phyloP scores from a whole-genome alignment of 2,113 vertebrate species.

The Datnioides undecimradiatus region DNA sequence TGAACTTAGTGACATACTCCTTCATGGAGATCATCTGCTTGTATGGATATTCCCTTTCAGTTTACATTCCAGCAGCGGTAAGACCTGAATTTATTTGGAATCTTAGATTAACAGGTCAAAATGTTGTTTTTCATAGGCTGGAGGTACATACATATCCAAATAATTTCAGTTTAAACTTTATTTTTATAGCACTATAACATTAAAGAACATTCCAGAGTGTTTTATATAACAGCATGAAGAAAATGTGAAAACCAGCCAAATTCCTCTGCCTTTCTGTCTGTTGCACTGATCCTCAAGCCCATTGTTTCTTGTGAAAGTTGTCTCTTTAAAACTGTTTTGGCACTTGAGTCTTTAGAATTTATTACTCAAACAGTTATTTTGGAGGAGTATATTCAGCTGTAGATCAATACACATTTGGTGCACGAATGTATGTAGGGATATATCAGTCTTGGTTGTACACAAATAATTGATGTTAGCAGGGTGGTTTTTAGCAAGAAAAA shows the following conservation, averaged over 20 bases:
- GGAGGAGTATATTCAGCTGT: too few relatives aligned
- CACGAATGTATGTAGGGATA: too few relatives aligned
- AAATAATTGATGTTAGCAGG: too few relatives aligned
- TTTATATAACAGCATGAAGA: background rate
- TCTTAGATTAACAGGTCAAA: background rate
- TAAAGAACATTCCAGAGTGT: too few relatives aligned
- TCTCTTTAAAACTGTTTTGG: background rate
- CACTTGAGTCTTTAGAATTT: background rate
- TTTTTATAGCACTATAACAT: too few relatives aligned
- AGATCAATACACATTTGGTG: too few relatives aligned
- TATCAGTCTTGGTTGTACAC: too few relatives aligned
- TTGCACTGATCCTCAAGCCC: background rate
- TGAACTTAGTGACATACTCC: constrained; percentile 93
- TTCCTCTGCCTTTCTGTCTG: background rate
- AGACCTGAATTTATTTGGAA: constrained; percentile 56
- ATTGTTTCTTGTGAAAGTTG: background rate
- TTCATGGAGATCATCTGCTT: constrained; percentile 97
- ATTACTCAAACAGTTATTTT: too few relatives aligned
- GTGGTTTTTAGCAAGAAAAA: background rate
- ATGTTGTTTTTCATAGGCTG: too few relatives aligned
- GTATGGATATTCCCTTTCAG: constrained; percentile 95
- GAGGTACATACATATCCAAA: too few relatives aligned
- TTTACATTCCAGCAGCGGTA: constrained; percentile 97
- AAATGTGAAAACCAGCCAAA: too few relatives aligned
- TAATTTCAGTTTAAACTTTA: too few relatives aligned